phyloP scores from a whole-genome alignment of 2,797 vertebrate species.

The Xerus rutilus region DNA sequence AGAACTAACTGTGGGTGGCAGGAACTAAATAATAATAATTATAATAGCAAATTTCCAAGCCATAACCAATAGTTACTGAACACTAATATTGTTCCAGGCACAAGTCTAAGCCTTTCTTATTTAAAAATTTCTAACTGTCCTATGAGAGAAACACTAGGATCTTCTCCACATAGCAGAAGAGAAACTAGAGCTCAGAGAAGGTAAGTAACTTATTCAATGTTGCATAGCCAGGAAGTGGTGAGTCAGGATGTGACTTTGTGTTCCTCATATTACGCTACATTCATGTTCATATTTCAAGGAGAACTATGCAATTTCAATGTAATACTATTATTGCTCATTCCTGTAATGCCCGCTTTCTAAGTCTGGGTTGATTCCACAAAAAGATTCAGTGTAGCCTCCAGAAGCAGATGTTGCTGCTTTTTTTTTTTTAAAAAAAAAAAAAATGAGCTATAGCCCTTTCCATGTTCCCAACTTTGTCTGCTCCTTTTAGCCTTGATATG shows the following conservation, averaged over 20 bases:
- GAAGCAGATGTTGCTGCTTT: background rate
- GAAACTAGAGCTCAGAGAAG: background rate
- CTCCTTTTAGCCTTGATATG: background rate
- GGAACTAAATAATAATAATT: conserved; percentile 22
- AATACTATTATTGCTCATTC: background rate
- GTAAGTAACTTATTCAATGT: background rate
- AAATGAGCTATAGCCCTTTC: background rate
- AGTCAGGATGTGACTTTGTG: background rate
- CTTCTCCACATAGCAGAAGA: background rate
- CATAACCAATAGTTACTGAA: background rate
- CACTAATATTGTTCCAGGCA: background rate
- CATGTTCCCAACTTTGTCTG: background rate
- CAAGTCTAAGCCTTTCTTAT: background rate
- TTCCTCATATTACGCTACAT: background rate
- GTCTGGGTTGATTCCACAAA: background rate
- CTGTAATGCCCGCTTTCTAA: background rate
- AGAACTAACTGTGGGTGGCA: background rate
- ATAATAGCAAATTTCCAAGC: conserved; percentile 26
- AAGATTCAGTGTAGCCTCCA: background rate
- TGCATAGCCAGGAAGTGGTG: background rate
- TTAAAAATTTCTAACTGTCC: background rate
- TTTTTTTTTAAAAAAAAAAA: background rate
- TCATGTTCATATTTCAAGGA: background rate
- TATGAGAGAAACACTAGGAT: background rate
- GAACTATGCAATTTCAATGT: background rate